phyloP scores from a whole-genome alignment of 2,888 invertebrate genomes.

The Cheiracanthium punctorium region DNA sequence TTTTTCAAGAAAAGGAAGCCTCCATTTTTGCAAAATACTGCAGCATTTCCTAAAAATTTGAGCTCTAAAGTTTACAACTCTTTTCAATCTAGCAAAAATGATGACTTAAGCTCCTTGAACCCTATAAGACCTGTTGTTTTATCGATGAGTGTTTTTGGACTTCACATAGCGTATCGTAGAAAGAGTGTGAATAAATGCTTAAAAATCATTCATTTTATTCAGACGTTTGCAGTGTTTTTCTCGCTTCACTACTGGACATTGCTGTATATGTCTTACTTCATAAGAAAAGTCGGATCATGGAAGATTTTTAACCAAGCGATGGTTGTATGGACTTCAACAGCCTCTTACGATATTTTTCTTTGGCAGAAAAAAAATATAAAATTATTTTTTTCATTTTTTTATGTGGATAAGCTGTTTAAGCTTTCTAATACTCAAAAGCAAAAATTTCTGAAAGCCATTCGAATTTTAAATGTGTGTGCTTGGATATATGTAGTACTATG shows the following conservation, averaged over 20 bases:
- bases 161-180: not conserved
- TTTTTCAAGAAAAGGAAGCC: not conserved
- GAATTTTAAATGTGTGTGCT: conserved; percentile 9
- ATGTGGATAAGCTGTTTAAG: not conserved
- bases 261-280: conserved; percentile 36
- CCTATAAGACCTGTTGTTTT: conserved; percentile 23
- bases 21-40: not conserved
- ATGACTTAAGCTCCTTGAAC: not conserved
- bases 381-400: conserved; percentile 14
- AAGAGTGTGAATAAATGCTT: not conserved
- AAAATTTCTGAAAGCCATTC: conserved; percentile 1
- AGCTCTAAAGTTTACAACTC: not conserved
- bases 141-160: conserved; percentile 28
- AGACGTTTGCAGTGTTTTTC: not conserved
- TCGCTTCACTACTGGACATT: conserved; percentile 52
- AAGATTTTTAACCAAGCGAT: conserved; percentile 50
- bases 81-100: not conserved
- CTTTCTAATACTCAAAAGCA: conserved; percentile 14
- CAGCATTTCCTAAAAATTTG: not conserved
- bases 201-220: not conserved
- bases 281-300: conserved; percentile 32
- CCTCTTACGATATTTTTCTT: conserved; percentile 37
- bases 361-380: conserved; percentile 14
- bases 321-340: conserved; percentile 37
- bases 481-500: conserved; percentile 37